Percentiles rank a stretch among this genome's conserved stretches.
Evolutionary conservation across 2,888 invertebrate genomes (phyloP).

Genomic region (Pedicia rivosa): DNA sequence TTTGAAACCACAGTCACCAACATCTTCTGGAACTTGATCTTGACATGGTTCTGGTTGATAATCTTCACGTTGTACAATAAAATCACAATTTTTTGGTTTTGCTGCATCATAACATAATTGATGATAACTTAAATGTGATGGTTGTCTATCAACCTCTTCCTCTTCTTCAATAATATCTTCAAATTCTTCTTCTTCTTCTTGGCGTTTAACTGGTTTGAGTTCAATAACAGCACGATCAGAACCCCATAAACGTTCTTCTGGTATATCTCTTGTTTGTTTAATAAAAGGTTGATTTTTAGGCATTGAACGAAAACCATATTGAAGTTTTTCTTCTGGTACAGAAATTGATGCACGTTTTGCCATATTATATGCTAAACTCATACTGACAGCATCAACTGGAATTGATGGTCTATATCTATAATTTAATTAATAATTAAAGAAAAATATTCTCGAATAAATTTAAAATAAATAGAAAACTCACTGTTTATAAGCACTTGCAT

Average conservation of each 20-base stretch:
- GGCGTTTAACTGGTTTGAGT: constrained; percentile 21
- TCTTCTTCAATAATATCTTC: constrained; percentile 17
- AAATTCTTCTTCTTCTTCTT: constrained; percentile 13
- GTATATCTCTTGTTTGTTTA: constrained; percentile 23
- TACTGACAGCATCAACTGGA: constrained; percentile 35
- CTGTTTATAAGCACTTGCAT: constrained; percentile 4
- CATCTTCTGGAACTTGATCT: constrained; percentile 18
- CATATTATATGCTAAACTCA: constrained; percentile 30
- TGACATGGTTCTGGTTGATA: constrained; percentile 17
- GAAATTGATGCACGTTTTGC: constrained; percentile 24
- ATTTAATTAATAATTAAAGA: background rate
- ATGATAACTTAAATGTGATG: constrained; percentile 25
- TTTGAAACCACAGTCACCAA: background rate
- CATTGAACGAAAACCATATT: constrained; percentile 34
- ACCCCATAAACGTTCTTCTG: constrained; percentile 35
- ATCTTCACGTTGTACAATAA: background rate
- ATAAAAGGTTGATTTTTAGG: constrained; percentile 29
- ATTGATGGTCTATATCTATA: constrained; percentile 6
- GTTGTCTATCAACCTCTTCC: constrained; percentile 16
- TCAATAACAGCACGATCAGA: constrained; percentile 37
- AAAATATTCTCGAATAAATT: background rate
- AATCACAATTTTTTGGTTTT: background rate
- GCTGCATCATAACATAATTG: constrained; percentile 33
- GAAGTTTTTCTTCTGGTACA: constrained; percentile 33
- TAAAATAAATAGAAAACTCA: background rate